Base-by-base conservation (phyloP, 1,140 invertebrate species). In the Tetranychus cinnabarinus region DNA sequence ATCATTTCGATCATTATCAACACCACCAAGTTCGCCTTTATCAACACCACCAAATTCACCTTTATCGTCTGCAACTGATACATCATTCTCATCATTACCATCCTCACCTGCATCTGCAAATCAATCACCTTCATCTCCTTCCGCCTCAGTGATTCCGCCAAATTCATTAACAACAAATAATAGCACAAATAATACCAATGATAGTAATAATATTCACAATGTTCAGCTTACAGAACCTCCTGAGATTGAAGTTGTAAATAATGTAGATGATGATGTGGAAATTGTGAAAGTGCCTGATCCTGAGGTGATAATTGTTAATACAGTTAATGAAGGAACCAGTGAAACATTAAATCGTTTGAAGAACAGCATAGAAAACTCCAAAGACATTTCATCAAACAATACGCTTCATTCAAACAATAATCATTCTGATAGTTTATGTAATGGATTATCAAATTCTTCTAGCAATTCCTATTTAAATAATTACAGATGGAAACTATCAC, bases 221-320 rank as follows among this genome's bases (percentile, higher is more conserved):
- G 42, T 36, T 42, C 39, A 42, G 10, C 5, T 6, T 10, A 6
- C 39, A 42, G 39, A 42, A 6, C 39, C 10, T 42, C 80, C 79
- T 80, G 73, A 83, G 82, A 68, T 83, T 72, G 37, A 83, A 70
- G 70, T 83, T 84, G 65, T 84, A 74, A 63, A 81, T 71, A 61
- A 83, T 75, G 63, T 83, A 76, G 39, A 82, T 71, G 68, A 42
- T 42, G 39, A 42, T 42, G 5, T 42, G 39, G 10, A 42, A 42
- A 42, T 42, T 42, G 5, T 42, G 39, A 42, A 42, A 42, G 10
- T 42, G 39, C 39, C 39, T 42, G 39, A 42, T 42, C 39, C 10
- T 42, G 39, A 42, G 39, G 5, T 42, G 39, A 42, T 42, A 6
- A 10, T 6, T 6, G 10, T 42, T 42, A 42, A 42, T 10, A 6